Evolutionary conservation across 2,797 vertebrate genomes (phyloP).

Genomic region (Lutjanus argentimaculatus): DNA sequence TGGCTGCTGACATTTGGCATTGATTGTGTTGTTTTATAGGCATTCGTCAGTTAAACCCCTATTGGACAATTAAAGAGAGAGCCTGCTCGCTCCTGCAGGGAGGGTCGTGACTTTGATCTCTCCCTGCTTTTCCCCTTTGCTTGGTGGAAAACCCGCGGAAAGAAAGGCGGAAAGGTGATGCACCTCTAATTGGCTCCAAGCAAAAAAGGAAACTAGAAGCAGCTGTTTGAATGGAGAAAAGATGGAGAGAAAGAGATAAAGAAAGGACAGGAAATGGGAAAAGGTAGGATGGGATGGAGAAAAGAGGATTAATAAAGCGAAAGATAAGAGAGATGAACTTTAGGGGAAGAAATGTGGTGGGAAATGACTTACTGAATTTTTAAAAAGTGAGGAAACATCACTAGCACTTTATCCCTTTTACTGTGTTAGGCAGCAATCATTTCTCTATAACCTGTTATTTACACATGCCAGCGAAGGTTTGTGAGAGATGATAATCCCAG

Average conservation of each 20-base stretch:
- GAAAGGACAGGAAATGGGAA: background rate
- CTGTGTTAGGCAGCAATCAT: background rate
- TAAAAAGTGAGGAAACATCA: background rate
- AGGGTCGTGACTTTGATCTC: constrained; percentile 74
- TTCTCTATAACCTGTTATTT: background rate
- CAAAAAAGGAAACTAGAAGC: constrained; percentile 67
- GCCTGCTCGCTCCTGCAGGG: constrained; percentile 41
- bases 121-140: constrained; percentile 55
- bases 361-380: constrained; percentile 6
- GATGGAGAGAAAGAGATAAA: constrained; percentile 5
- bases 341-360: constrained; percentile 15
- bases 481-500: constrained; percentile 43
- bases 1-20: constrained; percentile 73
- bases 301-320: background rate
- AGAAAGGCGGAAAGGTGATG: constrained; percentile 77
- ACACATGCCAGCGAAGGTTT: background rate
- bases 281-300: background rate
- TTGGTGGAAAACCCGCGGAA: constrained; percentile 62
- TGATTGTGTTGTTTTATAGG: constrained; percentile 73
- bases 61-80: constrained; percentile 68
- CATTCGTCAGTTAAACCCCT: constrained; percentile 67
- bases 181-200: constrained; percentile 74
- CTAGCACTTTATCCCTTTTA: background rate
- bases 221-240: constrained; percentile 60
- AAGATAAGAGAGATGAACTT: background rate